phyloP scores from a whole-genome alignment of 1,140 invertebrate genomes.

The Psilanteris sp. region DNA sequence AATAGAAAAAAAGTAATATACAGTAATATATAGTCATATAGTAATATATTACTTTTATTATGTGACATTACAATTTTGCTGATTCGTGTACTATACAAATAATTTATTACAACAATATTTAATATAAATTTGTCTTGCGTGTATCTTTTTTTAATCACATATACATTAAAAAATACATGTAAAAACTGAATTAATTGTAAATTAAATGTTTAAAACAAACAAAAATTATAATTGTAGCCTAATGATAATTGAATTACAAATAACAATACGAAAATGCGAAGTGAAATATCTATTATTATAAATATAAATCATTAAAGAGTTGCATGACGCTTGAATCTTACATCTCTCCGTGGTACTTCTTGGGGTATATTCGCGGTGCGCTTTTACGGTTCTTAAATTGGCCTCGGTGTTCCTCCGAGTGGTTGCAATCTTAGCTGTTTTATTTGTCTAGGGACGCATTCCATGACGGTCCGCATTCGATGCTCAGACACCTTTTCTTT shows the following conservation, averaged over 20 bases:
- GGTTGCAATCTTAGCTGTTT: conserved; percentile 60
- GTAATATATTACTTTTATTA: no score
- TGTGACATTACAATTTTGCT: no score
- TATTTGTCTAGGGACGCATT: conserved; percentile 64
- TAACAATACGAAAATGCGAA: conserved; percentile 17
- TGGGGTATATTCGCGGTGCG: conserved; percentile 55
- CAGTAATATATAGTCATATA: no score
- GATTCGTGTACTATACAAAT: no score
- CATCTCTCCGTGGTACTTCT: conserved; percentile 49
- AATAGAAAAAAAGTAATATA: no score
- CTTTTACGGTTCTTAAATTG: conserved; percentile 73
- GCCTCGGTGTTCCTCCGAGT: conserved; percentile 61
- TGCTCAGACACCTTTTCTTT: conserved; percentile 58
- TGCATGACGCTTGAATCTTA: conserved; percentile 45
- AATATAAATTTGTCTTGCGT: no score
- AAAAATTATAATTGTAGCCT: no score
- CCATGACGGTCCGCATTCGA: conserved; percentile 28
- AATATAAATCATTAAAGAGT: conserved; percentile 40
- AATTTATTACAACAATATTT: no score
- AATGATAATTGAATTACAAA: conserved; percentile 24
- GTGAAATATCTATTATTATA: conserved; percentile 52
- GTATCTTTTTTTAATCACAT: no score
- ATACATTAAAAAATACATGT: no score
- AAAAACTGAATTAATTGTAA: no score
- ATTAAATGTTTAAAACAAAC: no score